Evolutionary conservation across 2,797 vertebrate species (phyloP), one percentile per base, ranked within the genome.

Genomic region (Decapterus maruadsi): DNA sequence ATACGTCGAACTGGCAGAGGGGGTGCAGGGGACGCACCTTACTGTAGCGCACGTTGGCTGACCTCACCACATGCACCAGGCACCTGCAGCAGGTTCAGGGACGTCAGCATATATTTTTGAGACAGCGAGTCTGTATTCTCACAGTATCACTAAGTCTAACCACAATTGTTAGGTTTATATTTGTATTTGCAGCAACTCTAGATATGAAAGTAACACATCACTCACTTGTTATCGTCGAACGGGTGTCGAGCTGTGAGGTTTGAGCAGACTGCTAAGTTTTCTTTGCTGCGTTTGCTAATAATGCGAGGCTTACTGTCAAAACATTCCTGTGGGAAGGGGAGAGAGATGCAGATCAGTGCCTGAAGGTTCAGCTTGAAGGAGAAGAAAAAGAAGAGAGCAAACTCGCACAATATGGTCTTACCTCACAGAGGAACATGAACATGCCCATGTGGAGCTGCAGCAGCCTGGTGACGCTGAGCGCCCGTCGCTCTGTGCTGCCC

Each of bases 231-330:
- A 90, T 98, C 96, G 59, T 98, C 96, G 81, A 99, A 99, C 61
- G 94, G 96, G 91, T 99, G 98, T 93, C 97, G 96, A 86, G 97
- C 97, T 78, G 97, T 97, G 89, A 97, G 96, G 93, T 99, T 99
- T 80, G 97, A 99, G 89, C 98, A 99, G 83, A 98, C 96, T 0
- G 96, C 94, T 2, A 97, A 95, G 55, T 96, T 97, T 86, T 99
- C 98, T 93, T 99, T 98, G 92, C 96, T 98, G 92, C 97, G 96
- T 90, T 99, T 99, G 94, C 98, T 99, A 92, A 99, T 99, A 88
- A 99, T 98, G 83, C 97, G 96, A 87, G 98, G 98, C 90, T 99
- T 99, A 93, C 97, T 98, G 94, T 99, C 98, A 92, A 99, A 99
- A 94, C 98, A 99, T 95, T 98, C 97, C 98, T 99, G 93, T 2